Evolutionary conservation across 1,140 invertebrate genomes (phyloP).

Genomic region (Tyrophagus putrescentiae): DNA sequence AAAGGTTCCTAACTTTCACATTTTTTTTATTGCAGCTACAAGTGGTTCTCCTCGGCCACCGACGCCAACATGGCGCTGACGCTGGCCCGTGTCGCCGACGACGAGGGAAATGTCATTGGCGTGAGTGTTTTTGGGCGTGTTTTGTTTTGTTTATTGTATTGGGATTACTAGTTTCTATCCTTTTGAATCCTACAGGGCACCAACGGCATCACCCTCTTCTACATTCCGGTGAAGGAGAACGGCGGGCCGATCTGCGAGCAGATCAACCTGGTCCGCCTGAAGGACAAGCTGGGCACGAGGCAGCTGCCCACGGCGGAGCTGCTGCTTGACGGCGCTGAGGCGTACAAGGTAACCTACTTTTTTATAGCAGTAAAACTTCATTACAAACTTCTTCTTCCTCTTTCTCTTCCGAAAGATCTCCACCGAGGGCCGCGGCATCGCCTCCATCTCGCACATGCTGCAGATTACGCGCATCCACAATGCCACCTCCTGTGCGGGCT

Average conservation of each 20-base stretch:
- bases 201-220: slow-evolving; percentile 42
- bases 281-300: slow-evolving; percentile 45
- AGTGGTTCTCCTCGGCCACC: slow-evolving; percentile 48
- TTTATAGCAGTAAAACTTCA: not conserved
- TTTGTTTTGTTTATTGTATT: slow-evolving; percentile 7
- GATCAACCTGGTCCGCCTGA: slow-evolving; percentile 34
- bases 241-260: slow-evolving; percentile 26
- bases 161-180: not conserved
- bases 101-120: slow-evolving; percentile 32
- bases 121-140: slow-evolving; percentile 27
- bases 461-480: slow-evolving; percentile 46
- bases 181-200: slow-evolving; percentile 34
- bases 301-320: slow-evolving; percentile 48
- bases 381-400: not conserved
- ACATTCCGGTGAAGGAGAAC: slow-evolving; percentile 35
- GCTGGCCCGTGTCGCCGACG: slow-evolving; percentile 39
- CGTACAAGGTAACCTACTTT: slow-evolving; percentile 31
- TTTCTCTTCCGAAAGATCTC: slow-evolving; percentile 32
- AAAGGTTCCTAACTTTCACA: too few relatives aligned
- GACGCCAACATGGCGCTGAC: slow-evolving; percentile 46
- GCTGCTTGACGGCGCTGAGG: slow-evolving; percentile 40
- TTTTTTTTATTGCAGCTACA: too few relatives aligned
- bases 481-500: slow-evolving; percentile 34
- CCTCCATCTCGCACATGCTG: slow-evolving; percentile 43
- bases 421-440: slow-evolving; percentile 41